Conservation (phyloP, 2,797 vertebrate species). For the Merluccius polli region DNA sequence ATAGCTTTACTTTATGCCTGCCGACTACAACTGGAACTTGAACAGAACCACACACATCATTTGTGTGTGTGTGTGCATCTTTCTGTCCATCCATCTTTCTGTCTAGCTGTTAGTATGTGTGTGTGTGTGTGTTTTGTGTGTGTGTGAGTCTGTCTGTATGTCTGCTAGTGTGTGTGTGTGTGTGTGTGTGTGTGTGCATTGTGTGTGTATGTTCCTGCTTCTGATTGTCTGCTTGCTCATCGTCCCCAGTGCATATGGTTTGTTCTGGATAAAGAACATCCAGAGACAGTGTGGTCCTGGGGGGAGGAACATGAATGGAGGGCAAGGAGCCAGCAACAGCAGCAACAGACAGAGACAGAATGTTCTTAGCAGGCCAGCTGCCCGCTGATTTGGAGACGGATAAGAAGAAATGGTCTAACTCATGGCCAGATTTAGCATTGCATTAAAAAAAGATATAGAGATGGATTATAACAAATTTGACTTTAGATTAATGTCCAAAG, state of each 20-base stretch:
- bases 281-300: conserved; percentile 29
- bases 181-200: conserved; percentile 18
- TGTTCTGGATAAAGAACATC: conserved; percentile 30
- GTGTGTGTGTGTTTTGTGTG: conserved; percentile 15
- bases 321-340: conserved; percentile 22
- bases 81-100: background rate
- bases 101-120: background rate
- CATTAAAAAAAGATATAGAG: no score
- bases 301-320: conserved; percentile 26
- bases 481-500: no score
- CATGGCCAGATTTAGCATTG: background rate
- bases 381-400: conserved; percentile 14
- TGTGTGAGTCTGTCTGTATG: background rate
- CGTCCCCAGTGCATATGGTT: conserved; percentile 4
- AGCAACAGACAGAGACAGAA: conserved; percentile 28
- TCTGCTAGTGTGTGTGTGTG: background rate
- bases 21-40: no score
- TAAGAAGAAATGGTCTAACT: background rate
- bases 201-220: conserved; percentile 12
- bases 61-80: background rate
- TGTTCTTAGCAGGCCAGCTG: conserved; percentile 26
- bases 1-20: no score
- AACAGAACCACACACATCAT: no score
- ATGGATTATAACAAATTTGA: no score
- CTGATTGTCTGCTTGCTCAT: background rate